These are phyloP conservation scores for Galagoides demidoff DNA, from an alignment of 2,797 vertebrate genomes.

Conservation along the genomic window DNA sequence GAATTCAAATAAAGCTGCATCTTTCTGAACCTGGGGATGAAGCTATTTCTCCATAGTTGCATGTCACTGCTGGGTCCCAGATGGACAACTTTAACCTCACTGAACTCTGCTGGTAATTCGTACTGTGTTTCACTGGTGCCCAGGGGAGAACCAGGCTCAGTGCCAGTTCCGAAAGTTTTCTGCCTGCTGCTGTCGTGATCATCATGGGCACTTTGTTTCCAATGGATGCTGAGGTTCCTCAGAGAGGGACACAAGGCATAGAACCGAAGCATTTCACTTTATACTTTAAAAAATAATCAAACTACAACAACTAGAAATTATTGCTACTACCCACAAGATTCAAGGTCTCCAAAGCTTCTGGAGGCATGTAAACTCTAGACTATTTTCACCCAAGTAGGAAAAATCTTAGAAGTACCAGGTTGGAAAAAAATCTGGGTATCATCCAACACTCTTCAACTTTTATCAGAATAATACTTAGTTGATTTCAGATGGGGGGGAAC, in stretches of 20 bases:
- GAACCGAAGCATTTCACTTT: neutral
- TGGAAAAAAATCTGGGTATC: neutral
- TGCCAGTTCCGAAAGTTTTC: neutral
- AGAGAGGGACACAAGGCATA: neutral
- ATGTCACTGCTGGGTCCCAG: neutral
- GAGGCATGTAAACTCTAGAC: neutral
- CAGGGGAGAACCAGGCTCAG: neutral
- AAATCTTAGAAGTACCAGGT: neutral
- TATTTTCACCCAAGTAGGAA: neutral
- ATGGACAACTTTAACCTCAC: neutral
- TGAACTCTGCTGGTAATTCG: neutral
- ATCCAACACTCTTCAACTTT: neutral
- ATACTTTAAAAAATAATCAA: neutral
- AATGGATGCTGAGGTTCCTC: neutral
- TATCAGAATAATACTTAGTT: constrained; percentile 27
- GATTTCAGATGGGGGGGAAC: neutral
- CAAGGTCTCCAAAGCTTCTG: neutral
- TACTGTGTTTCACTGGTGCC: neutral
- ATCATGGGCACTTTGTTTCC: neutral
- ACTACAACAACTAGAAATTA: neutral
- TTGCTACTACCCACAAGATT: neutral
- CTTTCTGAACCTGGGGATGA: constrained; percentile 15
- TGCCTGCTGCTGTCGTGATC: neutral
- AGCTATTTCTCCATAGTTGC: neutral
- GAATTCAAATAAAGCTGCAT: neutral